These are phyloP conservation scores for Eulemur mongoz DNA, from an alignment of 2,797 vertebrate species.

Conservation along the genomic window DNA sequence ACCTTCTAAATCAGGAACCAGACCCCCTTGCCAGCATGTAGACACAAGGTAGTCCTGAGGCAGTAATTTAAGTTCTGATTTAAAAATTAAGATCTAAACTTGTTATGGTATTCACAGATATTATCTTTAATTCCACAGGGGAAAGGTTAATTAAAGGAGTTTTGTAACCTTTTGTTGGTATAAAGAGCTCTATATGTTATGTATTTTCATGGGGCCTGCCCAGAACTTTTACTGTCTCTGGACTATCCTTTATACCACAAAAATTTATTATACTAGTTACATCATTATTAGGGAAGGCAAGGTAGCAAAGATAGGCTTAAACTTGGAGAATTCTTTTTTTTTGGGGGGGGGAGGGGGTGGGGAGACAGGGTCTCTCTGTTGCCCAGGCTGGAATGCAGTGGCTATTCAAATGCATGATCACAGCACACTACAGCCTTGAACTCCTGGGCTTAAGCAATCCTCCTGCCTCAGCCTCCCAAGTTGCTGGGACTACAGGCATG, in stretches of 20 bases:
- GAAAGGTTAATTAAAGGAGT: neutral
- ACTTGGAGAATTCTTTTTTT: too few species aligned
- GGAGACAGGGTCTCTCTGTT: too few species aligned
- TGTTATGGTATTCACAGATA: neutral
- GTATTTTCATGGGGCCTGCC: neutral
- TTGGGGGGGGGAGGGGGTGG: too few species aligned
- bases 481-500: too few species aligned
- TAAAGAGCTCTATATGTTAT: neutral
- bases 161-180: neutral
- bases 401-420: too few species aligned
- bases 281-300: slow-evolving; percentile 12
- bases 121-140: neutral
- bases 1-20: neutral
- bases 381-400: too few species aligned
- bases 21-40: neutral
- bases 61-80: neutral
- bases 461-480: too few species aligned
- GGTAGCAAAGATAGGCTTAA: slow-evolving; percentile 2
- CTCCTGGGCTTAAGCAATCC: too few species aligned
- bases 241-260: neutral
- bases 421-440: too few species aligned
- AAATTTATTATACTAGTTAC: neutral
- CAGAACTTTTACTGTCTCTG: neutral
- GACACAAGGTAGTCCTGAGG: neutral
- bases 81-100: neutral